A percentile compares a stretch with the other conserved stretches of the same genome.
Evolutionary conservation across 2,113 vertebrate genomes (phyloP).

Genomic region (Passerina amoena): DNA sequence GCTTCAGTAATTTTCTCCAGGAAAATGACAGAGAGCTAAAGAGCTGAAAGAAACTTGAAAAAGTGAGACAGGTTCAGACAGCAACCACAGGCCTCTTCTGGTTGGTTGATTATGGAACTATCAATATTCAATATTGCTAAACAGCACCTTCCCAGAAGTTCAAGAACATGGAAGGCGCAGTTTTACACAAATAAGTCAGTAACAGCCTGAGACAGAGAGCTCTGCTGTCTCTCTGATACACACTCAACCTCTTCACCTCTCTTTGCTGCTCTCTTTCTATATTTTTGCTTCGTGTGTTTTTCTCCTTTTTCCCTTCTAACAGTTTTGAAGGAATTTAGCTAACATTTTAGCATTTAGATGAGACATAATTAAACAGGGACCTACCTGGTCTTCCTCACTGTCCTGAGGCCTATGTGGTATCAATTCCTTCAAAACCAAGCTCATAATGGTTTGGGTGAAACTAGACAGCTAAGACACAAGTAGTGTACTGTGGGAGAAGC

Average conservation of each 20-base stretch:
- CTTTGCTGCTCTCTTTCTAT: not conserved
- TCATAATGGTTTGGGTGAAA: not conserved
- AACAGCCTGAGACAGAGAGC: not conserved
- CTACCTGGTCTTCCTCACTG: not conserved
- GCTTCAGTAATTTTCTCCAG: not conserved
- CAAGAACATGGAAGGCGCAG: not conserved
- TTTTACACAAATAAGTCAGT: not conserved
- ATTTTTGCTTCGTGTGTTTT: not conserved
- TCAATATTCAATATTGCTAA: not conserved
- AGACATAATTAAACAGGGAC: not conserved
- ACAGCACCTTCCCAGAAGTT: not conserved
- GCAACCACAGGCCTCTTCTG: not conserved
- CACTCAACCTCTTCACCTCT: not conserved
- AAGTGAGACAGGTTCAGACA: not conserved
- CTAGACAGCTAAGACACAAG: not conserved
- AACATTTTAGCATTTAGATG: not conserved
- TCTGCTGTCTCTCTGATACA: not conserved
- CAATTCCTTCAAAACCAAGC: not conserved
- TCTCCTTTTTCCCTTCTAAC: not conserved
- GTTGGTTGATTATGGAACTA: not conserved
- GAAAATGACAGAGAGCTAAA: not conserved
- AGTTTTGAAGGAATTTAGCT: not conserved
- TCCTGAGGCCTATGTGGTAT: not conserved
- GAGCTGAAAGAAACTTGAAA: not conserved
- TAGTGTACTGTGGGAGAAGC: fast-evolving